Evolutionary conservation across 2,113 vertebrate species (phyloP).

Genomic region (Illadopsis cleaveri): DNA sequence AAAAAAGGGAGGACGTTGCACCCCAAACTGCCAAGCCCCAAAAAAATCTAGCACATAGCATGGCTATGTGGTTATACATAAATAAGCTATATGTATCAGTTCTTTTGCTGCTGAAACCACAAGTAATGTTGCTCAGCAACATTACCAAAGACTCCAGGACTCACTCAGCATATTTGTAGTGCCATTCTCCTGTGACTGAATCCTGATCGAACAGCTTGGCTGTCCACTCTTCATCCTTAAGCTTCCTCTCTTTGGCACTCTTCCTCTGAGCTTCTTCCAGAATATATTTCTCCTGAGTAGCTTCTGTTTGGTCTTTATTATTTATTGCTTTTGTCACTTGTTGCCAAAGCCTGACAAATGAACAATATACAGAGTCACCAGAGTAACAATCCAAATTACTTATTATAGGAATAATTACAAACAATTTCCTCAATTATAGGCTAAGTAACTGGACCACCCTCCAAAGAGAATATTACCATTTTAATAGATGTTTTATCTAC

Average conservation of each 20-base stretch:
- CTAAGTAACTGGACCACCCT: background rate
- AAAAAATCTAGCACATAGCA: background rate
- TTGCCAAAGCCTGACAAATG: constrained; percentile 89
- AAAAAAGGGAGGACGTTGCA: background rate
- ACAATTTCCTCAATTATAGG: background rate
- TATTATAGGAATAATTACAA: background rate
- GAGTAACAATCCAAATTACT: background rate
- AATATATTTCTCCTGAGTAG: constrained; percentile 94
- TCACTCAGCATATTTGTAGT: constrained; percentile 96
- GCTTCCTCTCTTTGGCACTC: constrained; percentile 90
- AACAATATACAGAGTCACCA: background rate
- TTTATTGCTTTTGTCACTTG: constrained; percentile 95
- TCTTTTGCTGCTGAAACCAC: background rate
- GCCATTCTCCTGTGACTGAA: constrained; percentile 91
- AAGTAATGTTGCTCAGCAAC: background rate
- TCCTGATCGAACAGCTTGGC: constrained; percentile 93
- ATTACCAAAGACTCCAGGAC: constrained; percentile 33
- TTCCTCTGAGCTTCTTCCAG: constrained; percentile 95
- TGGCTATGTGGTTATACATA: accelerated
- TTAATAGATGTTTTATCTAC: background rate
- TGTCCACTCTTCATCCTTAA: constrained; percentile 88
- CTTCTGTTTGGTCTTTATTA: constrained; percentile 97
- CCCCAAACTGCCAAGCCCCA: background rate
- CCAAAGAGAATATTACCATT: background rate
- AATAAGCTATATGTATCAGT: background rate